Base-by-base conservation (phyloP, 2,113 vertebrate genomes). In the Podarcis raffonei region DNA sequence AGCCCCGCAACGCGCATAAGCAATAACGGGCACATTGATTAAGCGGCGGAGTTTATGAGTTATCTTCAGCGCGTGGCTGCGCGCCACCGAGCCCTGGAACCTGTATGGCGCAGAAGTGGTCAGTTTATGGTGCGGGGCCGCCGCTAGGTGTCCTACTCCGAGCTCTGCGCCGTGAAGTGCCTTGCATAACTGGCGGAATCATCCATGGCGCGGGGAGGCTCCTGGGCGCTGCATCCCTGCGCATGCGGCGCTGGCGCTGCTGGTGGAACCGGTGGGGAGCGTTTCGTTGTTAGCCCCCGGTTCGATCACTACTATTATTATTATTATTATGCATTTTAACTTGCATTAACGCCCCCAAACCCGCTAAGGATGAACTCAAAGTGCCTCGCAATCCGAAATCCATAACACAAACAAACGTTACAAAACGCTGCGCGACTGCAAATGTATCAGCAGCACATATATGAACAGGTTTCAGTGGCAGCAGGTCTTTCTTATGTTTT, bases 21-120 rank as follows among this genome's bases (percentile, higher is more conserved):
- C 4, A 9, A 13, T 13, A 59, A 35, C 1, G 4, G 2, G 5
- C 2, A 3, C 15, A 25, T 4, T 78, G 3, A 27, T 15, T 5
- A 5, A 1, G 6, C 23, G 1, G 23, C 3, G 20, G 5, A 0
- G 0, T 1, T 1, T 1, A 3, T 27, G 65, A 9, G 12, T 20
- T 27, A 88, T 77, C 59, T 81, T 83, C 27, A 25, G 59, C 11
- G 5, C 59, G 37, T 59, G 57, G 39, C 23, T 7, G 9, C 3
- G 27, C 11, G 13, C 23, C 23, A 9, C 15, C 4, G 22, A 5
- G 18, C 66, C 42, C 71, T 0, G 80, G 27, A 77, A 27, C 48
- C 11, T 78, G 69, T 11, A 16, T 89, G 1, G 2, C 3, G 9
- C 11, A 39, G 16, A 20, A 30, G 1, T 15, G 2, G 2, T 13